Base-by-base conservation (phyloP, 1,140 invertebrate species). In the Bombus polaris region DNA sequence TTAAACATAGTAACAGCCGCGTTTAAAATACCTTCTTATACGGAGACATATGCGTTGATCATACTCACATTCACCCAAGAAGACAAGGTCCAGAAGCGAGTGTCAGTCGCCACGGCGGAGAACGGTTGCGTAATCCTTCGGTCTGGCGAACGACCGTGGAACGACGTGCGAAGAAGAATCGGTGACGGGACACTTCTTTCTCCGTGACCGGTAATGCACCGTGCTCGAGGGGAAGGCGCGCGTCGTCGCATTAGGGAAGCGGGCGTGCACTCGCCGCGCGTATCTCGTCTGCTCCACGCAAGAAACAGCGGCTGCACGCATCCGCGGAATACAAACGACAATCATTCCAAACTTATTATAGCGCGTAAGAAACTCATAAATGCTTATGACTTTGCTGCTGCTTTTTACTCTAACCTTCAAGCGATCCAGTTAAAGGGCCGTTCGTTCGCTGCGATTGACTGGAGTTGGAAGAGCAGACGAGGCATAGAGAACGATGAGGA, bases 271-370 rank as follows among this genome's bases (percentile, higher is more conserved):
- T 44, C 37, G 5, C 35, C 18, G 12, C 12, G 25, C 70, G 68
- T 53, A 53, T 53, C 47, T 22, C 47, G n/a, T 18, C 74, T 77
- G 66, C 15, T 3, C 1, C 32, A 22, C 57, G 57, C 68, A 89
- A 86, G 47, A 84, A 83, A 77, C 42, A 18, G 66, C 47, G 68
- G 5, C 39, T n/a, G 13, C 65, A 62, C 79, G 65, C 70, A 74
- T 85, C 47, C 57, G 66, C 47, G 78, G 79, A 83, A 91, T 86
- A 88, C 86, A 86, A 90, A 85, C 90, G 76, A 87, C 89, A 85
- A 91, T 92, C 89, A 77, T 81, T 89, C 90, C 57, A 81, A 90
- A 92, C 91, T 92, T 91, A 92, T 92, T 91, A 91, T 91, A 85
- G 76, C 70, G 75, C 8, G 71, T 75, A 92, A 92, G 89, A 92